A percentile compares a stretch with the other conserved stretches of the same genome.
Conservation (phyloP, 1,140 invertebrate genomes). For the Hylaeus volcanicus region DNA sequence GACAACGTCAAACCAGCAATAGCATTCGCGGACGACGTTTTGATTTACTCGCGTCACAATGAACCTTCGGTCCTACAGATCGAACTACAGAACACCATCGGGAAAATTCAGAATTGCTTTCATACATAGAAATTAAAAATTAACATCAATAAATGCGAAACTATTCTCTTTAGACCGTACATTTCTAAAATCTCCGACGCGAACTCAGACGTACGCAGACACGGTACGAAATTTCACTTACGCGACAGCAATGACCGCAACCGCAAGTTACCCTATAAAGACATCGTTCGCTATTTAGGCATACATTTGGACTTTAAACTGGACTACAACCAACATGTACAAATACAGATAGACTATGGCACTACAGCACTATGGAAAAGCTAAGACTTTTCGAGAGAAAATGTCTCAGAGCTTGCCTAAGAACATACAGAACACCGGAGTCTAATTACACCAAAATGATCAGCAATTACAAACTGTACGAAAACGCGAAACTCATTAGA, state of each 20-base stretch:
- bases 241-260: too few relatives aligned
- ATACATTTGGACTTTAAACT: neutral
- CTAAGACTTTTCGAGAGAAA: conserved; percentile 51
- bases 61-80: neutral
- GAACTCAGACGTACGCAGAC: neutral
- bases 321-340: conserved; percentile 36
- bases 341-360: conserved; percentile 52
- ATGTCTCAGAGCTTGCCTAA: conserved; percentile 21
- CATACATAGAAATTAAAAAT: neutral
- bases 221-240: too few relatives aligned
- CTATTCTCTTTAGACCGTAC: conserved; percentile 5
- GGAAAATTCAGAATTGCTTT: conserved; percentile 1
- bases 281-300: too few relatives aligned
- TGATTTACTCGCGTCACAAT: neutral
- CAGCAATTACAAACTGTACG: conserved; percentile 32
- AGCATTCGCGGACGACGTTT: conserved; percentile 2
- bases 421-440: too few relatives aligned
- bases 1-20: neutral
- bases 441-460: conserved; percentile 23
- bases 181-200: neutral
- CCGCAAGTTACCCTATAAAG: too few relatives aligned
- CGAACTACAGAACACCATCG: neutral
- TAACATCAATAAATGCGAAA: conserved; percentile 16
- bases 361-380: conserved; percentile 39
- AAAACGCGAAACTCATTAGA: conserved; percentile 26